Conservation (phyloP, 2,797 vertebrate genomes). For the Momotus momota region DNA sequence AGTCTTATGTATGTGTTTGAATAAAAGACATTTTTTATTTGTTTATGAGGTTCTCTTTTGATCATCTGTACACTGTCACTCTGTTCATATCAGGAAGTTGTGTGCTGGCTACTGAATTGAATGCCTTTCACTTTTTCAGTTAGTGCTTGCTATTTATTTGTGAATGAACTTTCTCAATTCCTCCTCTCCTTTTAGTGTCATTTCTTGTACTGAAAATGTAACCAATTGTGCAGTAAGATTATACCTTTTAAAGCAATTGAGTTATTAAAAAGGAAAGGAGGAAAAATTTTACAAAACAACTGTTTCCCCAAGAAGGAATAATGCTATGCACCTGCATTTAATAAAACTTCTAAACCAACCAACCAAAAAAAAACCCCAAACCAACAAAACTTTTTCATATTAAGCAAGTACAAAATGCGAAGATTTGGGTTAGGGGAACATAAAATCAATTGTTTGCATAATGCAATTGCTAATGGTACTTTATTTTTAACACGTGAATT, state of each 20-base stretch:
- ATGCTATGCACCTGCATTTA: slow-evolving; percentile 37
- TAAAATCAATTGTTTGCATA: slow-evolving; percentile 48
- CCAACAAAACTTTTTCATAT: neutral
- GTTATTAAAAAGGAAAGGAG: neutral
- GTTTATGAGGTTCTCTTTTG: neutral
- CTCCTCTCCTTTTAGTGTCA: neutral
- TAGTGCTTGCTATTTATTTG: neutral
- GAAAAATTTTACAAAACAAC: slow-evolving; percentile 10
- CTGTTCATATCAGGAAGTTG: neutral
- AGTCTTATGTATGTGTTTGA: neutral
- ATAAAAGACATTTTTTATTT: neutral
- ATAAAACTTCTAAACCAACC: neutral
- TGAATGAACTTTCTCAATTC: neutral
- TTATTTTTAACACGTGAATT: slow-evolving; percentile 16
- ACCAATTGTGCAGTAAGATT: slow-evolving; percentile 8
- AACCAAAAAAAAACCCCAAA: neutral
- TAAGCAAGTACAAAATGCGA: neutral
- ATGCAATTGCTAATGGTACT: slow-evolving; percentile 37
- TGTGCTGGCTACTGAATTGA: neutral
- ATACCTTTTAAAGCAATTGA: slow-evolving; percentile 20
- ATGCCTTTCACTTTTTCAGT: neutral
- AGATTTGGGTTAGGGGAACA: neutral
- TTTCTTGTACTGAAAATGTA: neutral
- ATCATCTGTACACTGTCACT: neutral
- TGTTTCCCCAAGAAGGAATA: slow-evolving; percentile 39